Evolutionary conservation across 1,140 invertebrate genomes (phyloP).

Genomic region (Mycetomoellerius zeteki): DNA sequence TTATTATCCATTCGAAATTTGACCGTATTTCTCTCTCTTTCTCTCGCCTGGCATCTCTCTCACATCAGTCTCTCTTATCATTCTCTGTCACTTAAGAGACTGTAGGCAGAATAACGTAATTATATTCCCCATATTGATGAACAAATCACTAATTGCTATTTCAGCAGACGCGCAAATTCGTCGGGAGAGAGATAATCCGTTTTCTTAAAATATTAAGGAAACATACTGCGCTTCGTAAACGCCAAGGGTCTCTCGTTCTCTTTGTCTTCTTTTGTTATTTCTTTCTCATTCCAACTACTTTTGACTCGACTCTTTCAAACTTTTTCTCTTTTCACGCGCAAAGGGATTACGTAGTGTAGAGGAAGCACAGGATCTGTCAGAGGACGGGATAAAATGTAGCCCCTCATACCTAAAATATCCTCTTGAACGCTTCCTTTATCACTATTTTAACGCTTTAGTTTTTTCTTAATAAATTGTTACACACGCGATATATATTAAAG

Average conservation of each 20-base stretch:
- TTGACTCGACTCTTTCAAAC: constrained; percentile 16
- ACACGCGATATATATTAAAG: not conserved
- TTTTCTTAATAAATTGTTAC: not conserved
- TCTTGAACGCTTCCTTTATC: constrained; percentile 2
- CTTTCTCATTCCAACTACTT: not conserved
- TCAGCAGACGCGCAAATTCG: constrained; percentile 19
- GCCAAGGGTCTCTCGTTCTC: not conserved
- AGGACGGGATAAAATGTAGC: constrained; percentile 31
- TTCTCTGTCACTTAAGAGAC: not conserved
- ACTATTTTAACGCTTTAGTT: constrained; percentile 22
- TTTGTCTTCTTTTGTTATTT: not conserved
- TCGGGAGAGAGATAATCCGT: not conserved
- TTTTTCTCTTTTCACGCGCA: constrained; percentile 17
- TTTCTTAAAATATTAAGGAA: not conserved
- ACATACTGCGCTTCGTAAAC: not conserved
- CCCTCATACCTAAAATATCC: not conserved
- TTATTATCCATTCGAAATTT: constrained; percentile 66
- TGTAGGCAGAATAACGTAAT: constrained; percentile 55
- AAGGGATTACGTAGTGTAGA: constrained; percentile 38
- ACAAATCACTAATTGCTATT: constrained; percentile 53
- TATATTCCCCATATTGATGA: constrained; percentile 38
- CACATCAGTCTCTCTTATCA: not conserved
- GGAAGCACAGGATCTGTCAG: constrained; percentile 48
- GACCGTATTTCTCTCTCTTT: constrained; percentile 10
- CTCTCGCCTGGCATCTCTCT: not conserved